Evolutionary conservation across 1,140 invertebrate genomes (phyloP).

Genomic region (Anoplolepis gracilipes): DNA sequence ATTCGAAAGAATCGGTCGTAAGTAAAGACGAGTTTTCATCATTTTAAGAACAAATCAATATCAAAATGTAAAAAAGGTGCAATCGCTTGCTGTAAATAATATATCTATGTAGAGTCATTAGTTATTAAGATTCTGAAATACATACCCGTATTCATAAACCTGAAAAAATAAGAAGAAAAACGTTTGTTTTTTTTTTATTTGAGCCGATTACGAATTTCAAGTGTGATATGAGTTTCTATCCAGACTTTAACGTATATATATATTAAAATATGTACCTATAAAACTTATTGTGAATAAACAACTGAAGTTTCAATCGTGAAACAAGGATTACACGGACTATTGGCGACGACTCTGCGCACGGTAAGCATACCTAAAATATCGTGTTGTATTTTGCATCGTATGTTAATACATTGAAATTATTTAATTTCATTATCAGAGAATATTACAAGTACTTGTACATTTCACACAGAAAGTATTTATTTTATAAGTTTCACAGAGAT

Average conservation of each 20-base stretch:
- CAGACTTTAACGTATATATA: slow-evolving; percentile 35
- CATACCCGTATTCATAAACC: background rate
- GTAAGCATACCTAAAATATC: slow-evolving; percentile 26
- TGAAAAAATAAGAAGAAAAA: background rate
- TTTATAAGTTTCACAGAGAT: background rate
- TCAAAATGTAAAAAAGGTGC: background rate
- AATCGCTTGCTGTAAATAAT: background rate
- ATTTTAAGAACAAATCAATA: background rate
- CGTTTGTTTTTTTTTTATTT: background rate
- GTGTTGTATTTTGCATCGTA: slow-evolving; percentile 9
- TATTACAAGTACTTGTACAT: background rate
- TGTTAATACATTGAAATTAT: background rate
- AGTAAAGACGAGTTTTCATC: background rate
- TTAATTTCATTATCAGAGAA: background rate
- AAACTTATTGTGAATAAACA: slow-evolving; percentile 34
- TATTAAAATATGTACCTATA: slow-evolving; percentile 15
- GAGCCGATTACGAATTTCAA: background rate
- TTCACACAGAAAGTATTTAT: background rate
- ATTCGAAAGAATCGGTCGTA: background rate
- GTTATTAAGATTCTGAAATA: background rate
- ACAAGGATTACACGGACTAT: slow-evolving; percentile 54
- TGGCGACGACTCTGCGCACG: slow-evolving; percentile 8
- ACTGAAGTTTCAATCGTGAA: slow-evolving; percentile 32
- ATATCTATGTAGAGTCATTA: background rate
- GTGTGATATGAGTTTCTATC: background rate